phyloP scores from a whole-genome alignment of 2,888 invertebrate genomes.

The Mantis religiosa region DNA sequence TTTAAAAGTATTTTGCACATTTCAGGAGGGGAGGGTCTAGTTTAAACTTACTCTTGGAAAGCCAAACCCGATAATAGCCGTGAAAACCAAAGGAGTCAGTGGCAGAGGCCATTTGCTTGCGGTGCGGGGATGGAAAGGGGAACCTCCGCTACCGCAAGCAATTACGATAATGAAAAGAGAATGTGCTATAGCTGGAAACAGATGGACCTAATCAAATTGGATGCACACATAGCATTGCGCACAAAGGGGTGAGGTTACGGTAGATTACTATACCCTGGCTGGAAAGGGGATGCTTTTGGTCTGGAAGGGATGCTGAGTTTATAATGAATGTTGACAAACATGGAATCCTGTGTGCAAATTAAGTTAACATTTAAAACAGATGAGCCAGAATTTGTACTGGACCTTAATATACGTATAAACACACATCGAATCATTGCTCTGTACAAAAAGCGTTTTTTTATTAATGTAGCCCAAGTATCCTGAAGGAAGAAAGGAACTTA shows the following conservation, averaged over 20 bases:
- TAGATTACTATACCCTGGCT: background rate
- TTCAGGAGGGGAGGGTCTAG: background rate
- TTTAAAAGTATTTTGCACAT: background rate
- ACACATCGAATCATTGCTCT: background rate
- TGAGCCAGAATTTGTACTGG: background rate
- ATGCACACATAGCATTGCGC: background rate
- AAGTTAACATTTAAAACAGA: constrained; percentile 20
- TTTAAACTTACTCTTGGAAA: background rate
- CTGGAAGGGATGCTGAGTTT: background rate
- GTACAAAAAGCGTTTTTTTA: no score
- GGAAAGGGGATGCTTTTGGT: background rate
- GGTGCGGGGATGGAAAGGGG: background rate
- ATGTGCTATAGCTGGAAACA: background rate
- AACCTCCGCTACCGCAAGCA: background rate
- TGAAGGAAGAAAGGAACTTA: no score
- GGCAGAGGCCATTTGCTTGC: background rate
- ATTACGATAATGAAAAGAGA: constrained; percentile 8
- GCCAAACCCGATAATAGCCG: background rate
- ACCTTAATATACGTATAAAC: background rate
- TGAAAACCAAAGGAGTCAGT: background rate
- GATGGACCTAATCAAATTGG: constrained; percentile 6
- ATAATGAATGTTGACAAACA: constrained; percentile 24
- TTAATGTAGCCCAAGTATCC: no score
- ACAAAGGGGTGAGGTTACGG: background rate
- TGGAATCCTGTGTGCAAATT: constrained; percentile 16